These are phyloP conservation scores for Maniola hyperantus DNA, from an alignment of 2,888 invertebrate species.

Conservation along the genomic window DNA sequence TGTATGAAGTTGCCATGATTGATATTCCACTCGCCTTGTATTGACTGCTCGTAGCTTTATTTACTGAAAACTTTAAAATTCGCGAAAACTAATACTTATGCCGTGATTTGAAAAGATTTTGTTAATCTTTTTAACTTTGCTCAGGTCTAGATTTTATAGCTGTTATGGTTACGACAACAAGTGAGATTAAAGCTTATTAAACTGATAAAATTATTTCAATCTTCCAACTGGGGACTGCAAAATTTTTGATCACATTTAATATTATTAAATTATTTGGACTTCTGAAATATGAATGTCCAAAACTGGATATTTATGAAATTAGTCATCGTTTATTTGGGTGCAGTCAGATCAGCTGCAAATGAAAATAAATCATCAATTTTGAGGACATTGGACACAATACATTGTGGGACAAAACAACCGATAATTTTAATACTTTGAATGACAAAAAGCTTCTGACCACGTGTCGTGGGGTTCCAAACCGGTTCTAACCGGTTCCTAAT, in stretches of 20 bases:
- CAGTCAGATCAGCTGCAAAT: constrained; percentile 42
- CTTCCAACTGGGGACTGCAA: not conserved
- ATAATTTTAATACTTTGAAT: constrained; percentile 73
- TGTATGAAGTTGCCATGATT: constrained; percentile 33
- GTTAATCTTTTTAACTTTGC: not conserved
- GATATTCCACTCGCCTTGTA: constrained; percentile 33
- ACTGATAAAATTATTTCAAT: not conserved
- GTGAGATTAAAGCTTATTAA: too few relatives aligned
- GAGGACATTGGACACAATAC: constrained; percentile 42
- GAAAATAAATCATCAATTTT: constrained; percentile 51
- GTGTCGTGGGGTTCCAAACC: constrained; percentile 72
- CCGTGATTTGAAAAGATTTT: not conserved
- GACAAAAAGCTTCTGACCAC: constrained; percentile 74
- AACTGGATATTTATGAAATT: constrained; percentile 2
- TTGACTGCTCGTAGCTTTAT: constrained; percentile 32
- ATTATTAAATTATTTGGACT: not conserved
- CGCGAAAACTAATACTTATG: not conserved
- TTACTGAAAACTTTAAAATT: constrained; percentile 3
- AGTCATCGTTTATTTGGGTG: not conserved
- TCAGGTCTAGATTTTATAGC: not conserved
- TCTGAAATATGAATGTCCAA: not conserved
- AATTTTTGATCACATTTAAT: not conserved
- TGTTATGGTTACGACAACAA: too few relatives aligned
- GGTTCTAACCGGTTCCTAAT: constrained; percentile 73
- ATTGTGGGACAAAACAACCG: constrained; percentile 61